These are phyloP conservation scores for Istiophorus platypterus DNA, from an alignment of 2,113 vertebrate genomes.

Conservation along the genomic window DNA sequence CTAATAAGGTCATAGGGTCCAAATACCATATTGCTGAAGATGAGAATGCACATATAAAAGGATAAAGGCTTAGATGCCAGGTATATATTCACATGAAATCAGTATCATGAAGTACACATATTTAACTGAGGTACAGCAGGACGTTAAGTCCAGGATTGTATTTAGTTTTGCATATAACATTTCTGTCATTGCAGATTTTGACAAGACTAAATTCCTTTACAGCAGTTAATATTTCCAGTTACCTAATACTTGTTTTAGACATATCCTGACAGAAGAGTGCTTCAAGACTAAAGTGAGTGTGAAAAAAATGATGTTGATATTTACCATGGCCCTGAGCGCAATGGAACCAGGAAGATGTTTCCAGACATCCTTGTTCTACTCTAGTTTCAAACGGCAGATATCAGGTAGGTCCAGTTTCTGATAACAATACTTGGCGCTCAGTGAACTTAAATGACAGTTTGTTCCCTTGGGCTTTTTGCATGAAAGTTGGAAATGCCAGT, in stretches of 20 bases:
- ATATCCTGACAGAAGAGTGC: neutral
- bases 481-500: slow-evolving; percentile 26
- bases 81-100: neutral
- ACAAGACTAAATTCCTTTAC: neutral
- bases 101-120: too few species aligned
- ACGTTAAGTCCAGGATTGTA: too few species aligned
- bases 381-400: slow-evolving; percentile 18
- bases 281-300: neutral
- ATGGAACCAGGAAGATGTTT: neutral
- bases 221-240: neutral
- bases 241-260: neutral
- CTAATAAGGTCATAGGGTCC: neutral
- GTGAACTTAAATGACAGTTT: slow-evolving; percentile 41
- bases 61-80: too few species aligned
- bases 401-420: slow-evolving; percentile 51
- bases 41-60: too few species aligned
- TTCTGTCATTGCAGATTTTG: neutral
- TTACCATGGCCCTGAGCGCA: neutral
- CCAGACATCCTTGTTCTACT: neutral
- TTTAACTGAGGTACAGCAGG: too few species aligned
- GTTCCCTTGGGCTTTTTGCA: slow-evolving; percentile 13
- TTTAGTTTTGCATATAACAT: too few species aligned
- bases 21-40: too few species aligned
- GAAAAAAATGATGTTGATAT: neutral
- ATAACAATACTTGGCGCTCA: neutral